phyloP scores from a whole-genome alignment of 2,888 invertebrate genomes.

The Deilephila porcellus region DNA sequence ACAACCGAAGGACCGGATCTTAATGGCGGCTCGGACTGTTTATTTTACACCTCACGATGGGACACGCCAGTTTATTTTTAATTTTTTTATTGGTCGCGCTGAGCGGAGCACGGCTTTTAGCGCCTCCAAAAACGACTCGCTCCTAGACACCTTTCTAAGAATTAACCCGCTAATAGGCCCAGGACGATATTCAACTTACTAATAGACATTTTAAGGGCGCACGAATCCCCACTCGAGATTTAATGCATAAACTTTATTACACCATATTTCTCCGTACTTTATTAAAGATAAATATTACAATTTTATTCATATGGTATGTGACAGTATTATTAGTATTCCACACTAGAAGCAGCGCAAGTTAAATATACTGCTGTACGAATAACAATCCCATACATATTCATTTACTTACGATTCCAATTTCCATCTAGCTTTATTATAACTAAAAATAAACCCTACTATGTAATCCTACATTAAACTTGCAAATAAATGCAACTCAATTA shows the following conservation, averaged over 20 bases:
- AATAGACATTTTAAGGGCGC: slow-evolving; percentile 14
- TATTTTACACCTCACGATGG: slow-evolving; percentile 82
- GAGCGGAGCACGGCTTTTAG: slow-evolving; percentile 64
- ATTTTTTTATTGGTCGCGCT: slow-evolving; percentile 63
- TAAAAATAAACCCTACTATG: slow-evolving; percentile 39
- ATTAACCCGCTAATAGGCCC: slow-evolving; percentile 55
- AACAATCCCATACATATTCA: slow-evolving; percentile 45
- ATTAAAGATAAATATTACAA: slow-evolving; percentile 34
- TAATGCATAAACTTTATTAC: slow-evolving; percentile 21
- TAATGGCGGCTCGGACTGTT: slow-evolving; percentile 80
- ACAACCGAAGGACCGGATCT: slow-evolving; percentile 78
- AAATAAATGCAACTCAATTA: slow-evolving; percentile 60
- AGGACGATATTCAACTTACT: slow-evolving; percentile 26
- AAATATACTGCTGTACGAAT: slow-evolving; percentile 29
- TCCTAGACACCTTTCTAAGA: slow-evolving; percentile 55
- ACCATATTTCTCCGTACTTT: slow-evolving; percentile 17
- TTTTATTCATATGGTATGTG: slow-evolving; percentile 43
- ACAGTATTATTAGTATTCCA: slow-evolving; percentile 31
- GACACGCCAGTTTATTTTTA: slow-evolving; percentile 69
- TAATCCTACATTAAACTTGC: slow-evolving; percentile 46
- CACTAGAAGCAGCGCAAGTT: slow-evolving; percentile 24
- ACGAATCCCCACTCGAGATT: not conserved
- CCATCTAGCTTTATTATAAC: slow-evolving; percentile 41
- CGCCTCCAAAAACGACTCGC: slow-evolving; percentile 61
- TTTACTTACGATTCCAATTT: slow-evolving; percentile 41